These are phyloP conservation scores for Drosophila neoperkinsi DNA, from an alignment of 2,888 invertebrate species.

Conservation along the genomic window DNA sequence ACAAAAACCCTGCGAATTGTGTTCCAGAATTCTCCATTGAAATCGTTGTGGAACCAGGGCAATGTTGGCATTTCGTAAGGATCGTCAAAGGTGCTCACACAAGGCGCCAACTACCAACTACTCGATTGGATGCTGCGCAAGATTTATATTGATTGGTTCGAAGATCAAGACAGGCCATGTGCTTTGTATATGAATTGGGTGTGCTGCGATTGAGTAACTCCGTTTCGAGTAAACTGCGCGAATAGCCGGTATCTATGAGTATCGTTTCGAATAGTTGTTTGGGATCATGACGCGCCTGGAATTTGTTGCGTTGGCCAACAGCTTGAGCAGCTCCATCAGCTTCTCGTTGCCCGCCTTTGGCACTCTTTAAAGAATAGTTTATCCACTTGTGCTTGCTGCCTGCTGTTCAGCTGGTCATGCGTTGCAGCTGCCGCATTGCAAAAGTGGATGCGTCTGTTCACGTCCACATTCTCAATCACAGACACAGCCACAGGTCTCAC, in stretches of 20 bases:
- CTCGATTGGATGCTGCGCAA: conserved; percentile 90
- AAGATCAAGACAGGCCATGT: conserved; percentile 95
- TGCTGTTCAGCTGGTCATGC: conserved; percentile 77
- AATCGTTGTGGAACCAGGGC: conserved; percentile 93
- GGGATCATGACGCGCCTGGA: conserved; percentile 92
- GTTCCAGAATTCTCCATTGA: conserved; percentile 92
- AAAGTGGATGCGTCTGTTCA: conserved; percentile 56
- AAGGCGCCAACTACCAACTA: conserved; percentile 93
- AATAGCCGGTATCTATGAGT: conserved; percentile 89
- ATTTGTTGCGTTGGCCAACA: conserved; percentile 88
- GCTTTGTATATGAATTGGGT: conserved; percentile 90
- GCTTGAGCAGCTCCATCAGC: conserved; percentile 92
- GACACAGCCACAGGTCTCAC: conserved; percentile 7
- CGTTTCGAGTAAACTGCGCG: conserved; percentile 89
- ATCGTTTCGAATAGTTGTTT: conserved; percentile 87
- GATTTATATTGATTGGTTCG: conserved; percentile 94
- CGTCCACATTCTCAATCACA: conserved; percentile 41
- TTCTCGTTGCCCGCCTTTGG: conserved; percentile 96
- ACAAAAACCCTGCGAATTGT: conserved; percentile 90
- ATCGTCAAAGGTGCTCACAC: conserved; percentile 82
- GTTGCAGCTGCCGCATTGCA: conserved; percentile 69
- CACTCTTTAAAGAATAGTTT: conserved; percentile 95
- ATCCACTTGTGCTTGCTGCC: conserved; percentile 86
- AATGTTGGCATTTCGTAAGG: conserved; percentile 83
- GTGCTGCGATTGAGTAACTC: conserved; percentile 90